A percentile compares a stretch with the other conserved stretches of the same genome.
These are phyloP conservation scores for Cryptotis parvus DNA, from an alignment of 2,113 vertebrate genomes.

Conservation along the genomic window DNA sequence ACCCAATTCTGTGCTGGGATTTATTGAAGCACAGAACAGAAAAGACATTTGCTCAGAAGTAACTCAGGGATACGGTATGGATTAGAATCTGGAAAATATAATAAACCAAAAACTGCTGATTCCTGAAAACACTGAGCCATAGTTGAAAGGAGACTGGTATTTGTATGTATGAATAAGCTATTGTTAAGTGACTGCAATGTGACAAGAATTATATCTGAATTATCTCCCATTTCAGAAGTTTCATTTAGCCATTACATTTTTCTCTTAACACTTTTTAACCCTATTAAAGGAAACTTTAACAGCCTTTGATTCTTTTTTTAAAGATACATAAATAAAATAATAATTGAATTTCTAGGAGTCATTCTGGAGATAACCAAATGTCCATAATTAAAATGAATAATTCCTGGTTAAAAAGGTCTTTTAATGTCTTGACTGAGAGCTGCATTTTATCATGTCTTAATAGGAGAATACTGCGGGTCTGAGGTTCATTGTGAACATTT, in stretches of 20 bases:
- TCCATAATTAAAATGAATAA: slow-evolving; percentile 50
- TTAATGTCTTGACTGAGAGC: neutral
- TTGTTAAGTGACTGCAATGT: slow-evolving; percentile 20
- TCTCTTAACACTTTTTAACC: slow-evolving; percentile 52
- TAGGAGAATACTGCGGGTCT: neutral
- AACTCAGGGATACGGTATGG: slow-evolving; percentile 56
- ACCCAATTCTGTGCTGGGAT: slow-evolving; percentile 71
- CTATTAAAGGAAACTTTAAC: slow-evolving; percentile 37
- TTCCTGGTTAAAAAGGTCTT: neutral
- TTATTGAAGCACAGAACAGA: slow-evolving; percentile 72
- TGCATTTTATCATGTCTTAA: neutral
- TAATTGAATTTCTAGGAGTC: slow-evolving; percentile 63
- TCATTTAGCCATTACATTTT: slow-evolving; percentile 53
- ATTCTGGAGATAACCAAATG: slow-evolving; percentile 37
- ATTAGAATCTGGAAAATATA: slow-evolving; percentile 59
- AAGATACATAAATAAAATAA: slow-evolving; percentile 71
- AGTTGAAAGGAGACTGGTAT: slow-evolving; percentile 50
- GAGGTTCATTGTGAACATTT: neutral
- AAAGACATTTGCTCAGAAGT: slow-evolving; percentile 73
- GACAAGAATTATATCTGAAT: slow-evolving; percentile 40
- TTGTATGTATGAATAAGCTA: neutral
- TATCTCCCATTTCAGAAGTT: slow-evolving; percentile 45
- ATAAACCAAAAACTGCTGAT: slow-evolving; percentile 51
- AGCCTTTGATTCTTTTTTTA: slow-evolving; percentile 24
- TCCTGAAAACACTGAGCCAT: slow-evolving; percentile 38